These are phyloP conservation scores for Opisthograptis luteolata DNA, from an alignment of 2,888 invertebrate species.

Conservation along the genomic window DNA sequence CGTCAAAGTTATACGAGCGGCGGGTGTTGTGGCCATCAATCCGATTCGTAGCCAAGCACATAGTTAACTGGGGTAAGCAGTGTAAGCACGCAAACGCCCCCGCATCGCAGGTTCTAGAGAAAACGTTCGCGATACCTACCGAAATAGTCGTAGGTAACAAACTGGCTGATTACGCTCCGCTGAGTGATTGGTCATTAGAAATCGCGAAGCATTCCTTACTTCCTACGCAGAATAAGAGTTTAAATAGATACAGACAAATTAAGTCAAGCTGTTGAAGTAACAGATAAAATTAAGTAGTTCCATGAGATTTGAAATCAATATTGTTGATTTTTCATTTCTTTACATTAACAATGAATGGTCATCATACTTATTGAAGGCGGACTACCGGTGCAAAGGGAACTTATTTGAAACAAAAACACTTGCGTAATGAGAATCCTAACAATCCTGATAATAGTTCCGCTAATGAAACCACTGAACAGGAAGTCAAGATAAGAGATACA, in stretches of 20 bases:
- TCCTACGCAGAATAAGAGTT: too few relatives aligned
- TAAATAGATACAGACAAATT: too few relatives aligned
- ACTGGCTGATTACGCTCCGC: too few relatives aligned
- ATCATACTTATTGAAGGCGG: too few relatives aligned
- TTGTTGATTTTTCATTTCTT: too few relatives aligned
- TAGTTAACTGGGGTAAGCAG: neutral
- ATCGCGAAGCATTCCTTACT: too few relatives aligned
- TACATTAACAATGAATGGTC: too few relatives aligned
- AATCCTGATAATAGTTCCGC: neutral
- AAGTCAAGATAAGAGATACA: slow-evolving; percentile 15
- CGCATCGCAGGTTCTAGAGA: slow-evolving; percentile 2
- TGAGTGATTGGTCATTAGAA: slow-evolving; percentile 4
- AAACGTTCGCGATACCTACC: neutral
- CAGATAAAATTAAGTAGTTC: too few relatives aligned
- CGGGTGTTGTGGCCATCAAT: neutral
- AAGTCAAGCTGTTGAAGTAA: too few relatives aligned
- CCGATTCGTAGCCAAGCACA: neutral
- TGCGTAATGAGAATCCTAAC: neutral
- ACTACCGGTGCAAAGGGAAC: too few relatives aligned
- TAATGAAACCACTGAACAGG: slow-evolving; percentile 6
- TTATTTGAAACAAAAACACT: neutral
- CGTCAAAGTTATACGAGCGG: neutral
- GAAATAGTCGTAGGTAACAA: too few relatives aligned
- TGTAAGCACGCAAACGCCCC: slow-evolving; percentile 15
- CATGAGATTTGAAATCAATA: too few relatives aligned